A percentile compares a stretch with the other conserved stretches of the same genome.
Evolutionary conservation across 1,140 invertebrate species (phyloP).

Genomic region (Euschistus heros): DNA sequence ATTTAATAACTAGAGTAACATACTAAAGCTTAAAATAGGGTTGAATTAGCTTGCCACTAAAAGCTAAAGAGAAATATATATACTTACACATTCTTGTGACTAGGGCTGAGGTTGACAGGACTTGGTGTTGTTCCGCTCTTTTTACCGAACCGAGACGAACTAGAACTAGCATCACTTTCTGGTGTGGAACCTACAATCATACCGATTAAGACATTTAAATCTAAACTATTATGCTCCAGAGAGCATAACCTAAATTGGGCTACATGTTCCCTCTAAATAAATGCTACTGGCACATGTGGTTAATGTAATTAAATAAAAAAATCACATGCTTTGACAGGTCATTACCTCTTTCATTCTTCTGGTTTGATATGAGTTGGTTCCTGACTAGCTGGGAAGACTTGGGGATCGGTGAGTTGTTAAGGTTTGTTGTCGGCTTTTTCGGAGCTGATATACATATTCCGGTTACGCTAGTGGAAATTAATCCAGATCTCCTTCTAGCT

Average conservation of each 20-base stretch:
- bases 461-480: background rate
- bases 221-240: background rate
- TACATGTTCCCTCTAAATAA: background rate
- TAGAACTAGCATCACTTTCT: slow-evolving; percentile 15
- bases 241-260: background rate
- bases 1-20: too few relatives aligned
- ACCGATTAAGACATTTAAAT: slow-evolving; percentile 7
- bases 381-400: slow-evolving; percentile 24
- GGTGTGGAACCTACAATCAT: slow-evolving; percentile 14
- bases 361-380: slow-evolving; percentile 1
- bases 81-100: slow-evolving; percentile 14
- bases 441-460: background rate
- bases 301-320: too few relatives aligned
- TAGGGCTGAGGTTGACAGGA: slow-evolving; percentile 9
- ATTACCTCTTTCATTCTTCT: slow-evolving; percentile 18
- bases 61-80: too few relatives aligned
- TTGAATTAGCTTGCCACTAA: too few relatives aligned
- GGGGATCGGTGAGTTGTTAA: slow-evolving; percentile 18
- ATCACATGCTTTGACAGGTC: background rate
- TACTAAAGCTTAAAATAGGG: too few relatives aligned
- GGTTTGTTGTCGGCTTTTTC: slow-evolving; percentile 3
- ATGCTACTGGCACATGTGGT: too few relatives aligned
- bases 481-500: slow-evolving; percentile 5
- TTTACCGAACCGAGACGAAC: slow-evolving; percentile 5
- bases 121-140: background rate